Percentiles rank a stretch among this genome's conserved stretches.
phyloP scores from a whole-genome alignment of 2,888 invertebrate species.

The Hypercompe scribonia region DNA sequence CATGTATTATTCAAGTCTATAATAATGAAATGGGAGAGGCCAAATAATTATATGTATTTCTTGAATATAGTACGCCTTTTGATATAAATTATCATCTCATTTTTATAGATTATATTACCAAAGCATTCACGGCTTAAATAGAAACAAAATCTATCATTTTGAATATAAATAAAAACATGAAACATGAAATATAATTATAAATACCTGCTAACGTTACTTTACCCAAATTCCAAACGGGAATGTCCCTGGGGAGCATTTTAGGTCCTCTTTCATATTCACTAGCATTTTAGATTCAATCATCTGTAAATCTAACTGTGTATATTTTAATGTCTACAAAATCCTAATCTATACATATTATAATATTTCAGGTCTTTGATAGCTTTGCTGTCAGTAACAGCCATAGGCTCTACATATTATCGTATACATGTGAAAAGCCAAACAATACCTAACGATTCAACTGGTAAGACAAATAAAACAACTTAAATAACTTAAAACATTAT shows the following conservation, averaged over 20 bases:
- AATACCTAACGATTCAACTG: not conserved
- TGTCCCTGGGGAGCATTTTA: not conserved
- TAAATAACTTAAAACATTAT: not conserved
- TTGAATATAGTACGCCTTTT: not conserved
- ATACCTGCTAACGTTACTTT: not conserved
- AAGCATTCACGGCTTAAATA: not conserved
- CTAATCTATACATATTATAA: not conserved
- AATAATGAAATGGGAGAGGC: no score
- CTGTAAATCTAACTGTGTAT: not conserved
- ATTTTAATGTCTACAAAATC: not conserved
- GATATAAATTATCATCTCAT: not conserved
- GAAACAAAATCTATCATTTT: not conserved
- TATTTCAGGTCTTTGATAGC: not conserved
- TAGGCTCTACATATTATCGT: not conserved
- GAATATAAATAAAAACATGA: no score
- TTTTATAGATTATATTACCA: not conserved
- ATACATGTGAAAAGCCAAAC: not conserved
- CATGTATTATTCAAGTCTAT: not conserved
- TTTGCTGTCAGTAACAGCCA: not conserved
- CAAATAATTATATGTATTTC: not conserved
- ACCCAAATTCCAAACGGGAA: not conserved
- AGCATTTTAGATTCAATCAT: not conserved
- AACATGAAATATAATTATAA: no score
- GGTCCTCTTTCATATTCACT: not conserved
- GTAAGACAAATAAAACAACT: not conserved